A percentile compares a stretch with the other conserved stretches of the same genome.
These are phyloP conservation scores for Apodemus speciosus DNA, from an alignment of 2,113 vertebrate genomes.

Conservation along the genomic window DNA sequence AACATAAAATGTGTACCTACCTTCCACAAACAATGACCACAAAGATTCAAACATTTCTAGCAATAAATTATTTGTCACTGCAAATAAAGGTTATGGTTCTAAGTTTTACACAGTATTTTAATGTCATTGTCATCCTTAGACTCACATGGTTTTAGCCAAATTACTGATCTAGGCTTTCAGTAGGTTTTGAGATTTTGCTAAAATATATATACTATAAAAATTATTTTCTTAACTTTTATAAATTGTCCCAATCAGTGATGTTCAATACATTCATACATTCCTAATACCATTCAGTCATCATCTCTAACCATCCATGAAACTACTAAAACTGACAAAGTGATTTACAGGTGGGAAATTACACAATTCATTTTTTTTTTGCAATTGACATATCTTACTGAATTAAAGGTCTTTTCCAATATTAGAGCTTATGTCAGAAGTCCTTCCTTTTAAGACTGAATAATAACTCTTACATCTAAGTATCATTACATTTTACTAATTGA, in stretches of 20 bases:
- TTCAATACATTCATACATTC: not conserved
- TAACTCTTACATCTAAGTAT: not conserved
- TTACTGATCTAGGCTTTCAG: not conserved
- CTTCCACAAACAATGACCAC: not conserved
- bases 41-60: not conserved
- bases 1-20: not conserved
- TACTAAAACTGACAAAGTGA: not conserved
- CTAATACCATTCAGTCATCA: not conserved
- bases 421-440: not conserved
- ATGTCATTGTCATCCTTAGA: not conserved
- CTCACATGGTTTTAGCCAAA: not conserved
- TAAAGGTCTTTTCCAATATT: not conserved
- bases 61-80: not conserved
- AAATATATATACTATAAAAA: not conserved
- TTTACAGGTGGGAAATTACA: not conserved
- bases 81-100: not conserved
- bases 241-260: not conserved
- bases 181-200: not conserved
- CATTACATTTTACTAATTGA: not conserved
- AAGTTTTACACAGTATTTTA: conserved; percentile 27
- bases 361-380: not conserved
- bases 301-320: not conserved
- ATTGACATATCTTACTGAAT: not conserved
- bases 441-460: not conserved
- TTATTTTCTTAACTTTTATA: not conserved